phyloP scores from a whole-genome alignment of 1,140 invertebrate genomes.

The Trypoxylus dichotomus region DNA sequence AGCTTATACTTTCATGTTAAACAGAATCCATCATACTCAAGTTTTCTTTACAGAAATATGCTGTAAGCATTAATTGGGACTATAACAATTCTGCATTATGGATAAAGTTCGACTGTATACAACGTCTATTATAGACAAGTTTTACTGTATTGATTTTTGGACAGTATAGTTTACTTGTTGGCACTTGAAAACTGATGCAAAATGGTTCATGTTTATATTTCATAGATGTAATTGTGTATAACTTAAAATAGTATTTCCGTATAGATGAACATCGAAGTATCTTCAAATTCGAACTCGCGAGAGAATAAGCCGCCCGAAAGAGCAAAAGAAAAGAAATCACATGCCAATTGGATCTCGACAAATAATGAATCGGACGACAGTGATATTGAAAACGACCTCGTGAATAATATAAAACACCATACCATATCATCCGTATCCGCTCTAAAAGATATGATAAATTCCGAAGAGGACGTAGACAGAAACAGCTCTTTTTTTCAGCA shows the following conservation, averaged over 20 bases:
- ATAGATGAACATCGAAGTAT: conserved; percentile 39
- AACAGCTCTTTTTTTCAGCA: conserved; percentile 69
- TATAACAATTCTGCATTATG: too few species aligned
- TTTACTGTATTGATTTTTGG: too few species aligned
- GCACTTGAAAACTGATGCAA: neutral
- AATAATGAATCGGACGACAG: conserved; percentile 54
- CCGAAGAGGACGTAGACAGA: conserved; percentile 54
- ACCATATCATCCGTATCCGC: conserved; percentile 68
- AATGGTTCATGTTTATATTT: neutral
- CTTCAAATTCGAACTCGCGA: conserved; percentile 31
- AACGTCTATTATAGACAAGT: too few species aligned
- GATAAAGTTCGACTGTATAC: too few species aligned
- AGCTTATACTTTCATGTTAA: too few species aligned
- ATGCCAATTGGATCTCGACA: conserved; percentile 14
- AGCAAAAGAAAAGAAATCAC: conserved; percentile 11
- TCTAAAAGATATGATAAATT: conserved; percentile 59
- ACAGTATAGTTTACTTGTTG: too few species aligned
- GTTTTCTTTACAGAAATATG: too few species aligned
- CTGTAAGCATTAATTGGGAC: too few species aligned
- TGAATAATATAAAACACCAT: conserved; percentile 69
- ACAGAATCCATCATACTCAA: too few species aligned
- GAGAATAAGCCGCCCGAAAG: neutral
- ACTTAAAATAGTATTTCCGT: neutral
- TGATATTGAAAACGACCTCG: conserved; percentile 67
- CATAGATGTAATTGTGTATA: neutral